Conservation (phyloP, 2,797 vertebrate genomes). For the Labeo calbasu region DNA sequence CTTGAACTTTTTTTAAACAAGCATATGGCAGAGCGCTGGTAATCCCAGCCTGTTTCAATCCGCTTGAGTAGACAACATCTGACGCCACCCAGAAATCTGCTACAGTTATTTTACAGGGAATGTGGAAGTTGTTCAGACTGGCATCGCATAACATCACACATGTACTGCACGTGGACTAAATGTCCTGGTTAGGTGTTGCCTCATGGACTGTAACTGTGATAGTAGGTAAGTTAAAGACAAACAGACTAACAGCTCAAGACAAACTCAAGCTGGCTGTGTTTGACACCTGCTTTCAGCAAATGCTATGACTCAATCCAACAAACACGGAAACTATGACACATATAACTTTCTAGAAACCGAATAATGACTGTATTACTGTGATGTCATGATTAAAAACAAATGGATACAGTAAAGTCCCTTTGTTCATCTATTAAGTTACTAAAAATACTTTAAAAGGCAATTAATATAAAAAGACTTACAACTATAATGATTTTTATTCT, state of each 20-base stretch:
- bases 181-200: not conserved
- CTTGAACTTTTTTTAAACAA: slow-evolving; percentile 34
- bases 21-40: slow-evolving; percentile 43
- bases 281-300: not conserved
- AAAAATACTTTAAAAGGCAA: not conserved
- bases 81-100: slow-evolving; percentile 24
- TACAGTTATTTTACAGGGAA: not conserved
- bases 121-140: not conserved
- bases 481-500: not conserved
- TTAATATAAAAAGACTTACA: no score
- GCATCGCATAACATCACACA: not conserved
- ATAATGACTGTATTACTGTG: not conserved
- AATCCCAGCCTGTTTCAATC: slow-evolving; percentile 55
- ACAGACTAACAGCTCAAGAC: not conserved
- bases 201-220: not conserved
- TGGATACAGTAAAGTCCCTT: not conserved
- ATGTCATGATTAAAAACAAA: slow-evolving; percentile 37
- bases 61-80: slow-evolving; percentile 52
- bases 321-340: slow-evolving; percentile 7
- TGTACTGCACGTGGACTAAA: not conserved
- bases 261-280: slow-evolving; percentile 5
- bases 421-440: not conserved
- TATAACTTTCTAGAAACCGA: not conserved
- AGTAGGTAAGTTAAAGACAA: not conserved
- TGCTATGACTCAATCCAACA: not conserved